Evolutionary conservation across 2,888 invertebrate genomes (phyloP).

Genomic region (Hypomecis atomaria): DNA sequence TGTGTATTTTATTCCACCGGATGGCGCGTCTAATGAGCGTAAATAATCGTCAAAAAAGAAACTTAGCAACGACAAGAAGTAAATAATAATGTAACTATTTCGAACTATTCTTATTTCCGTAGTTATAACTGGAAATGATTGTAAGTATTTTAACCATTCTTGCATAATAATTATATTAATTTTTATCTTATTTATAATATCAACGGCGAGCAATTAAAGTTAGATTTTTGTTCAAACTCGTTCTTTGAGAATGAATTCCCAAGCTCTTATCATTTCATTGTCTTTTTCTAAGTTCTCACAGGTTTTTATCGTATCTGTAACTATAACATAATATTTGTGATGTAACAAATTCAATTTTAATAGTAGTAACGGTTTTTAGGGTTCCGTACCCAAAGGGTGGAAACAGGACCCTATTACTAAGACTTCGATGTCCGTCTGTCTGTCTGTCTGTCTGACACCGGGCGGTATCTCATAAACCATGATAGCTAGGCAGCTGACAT

Average conservation of each 20-base stretch:
- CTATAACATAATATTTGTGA: not conserved
- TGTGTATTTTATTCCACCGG: not conserved
- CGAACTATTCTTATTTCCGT: not conserved
- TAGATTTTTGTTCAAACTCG: constrained; percentile 13
- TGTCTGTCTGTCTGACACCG: no score
- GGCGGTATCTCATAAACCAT: no score
- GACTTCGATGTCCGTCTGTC: no score
- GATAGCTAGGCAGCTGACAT: no score
- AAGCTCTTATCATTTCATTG: constrained; percentile 4
- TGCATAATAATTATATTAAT: not conserved
- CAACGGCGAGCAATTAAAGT: constrained; percentile 7
- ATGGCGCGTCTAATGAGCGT: not conserved
- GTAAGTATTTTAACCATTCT: not conserved
- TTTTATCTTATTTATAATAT: constrained; percentile 13
- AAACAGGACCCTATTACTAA: no score
- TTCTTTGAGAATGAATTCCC: constrained; percentile 4
- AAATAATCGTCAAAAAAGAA: not conserved
- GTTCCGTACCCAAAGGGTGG: no score
- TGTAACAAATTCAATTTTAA: not conserved
- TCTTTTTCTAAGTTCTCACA: constrained; percentile 3
- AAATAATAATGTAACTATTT: not conserved
- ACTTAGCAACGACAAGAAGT: constrained; percentile 1
- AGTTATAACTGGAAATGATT: not conserved
- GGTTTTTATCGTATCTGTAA: not conserved
- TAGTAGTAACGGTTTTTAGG: not conserved